Base-by-base conservation (phyloP, 64 coral and sea anemone genomes). In the Stichodactyla mertensii region DNA sequence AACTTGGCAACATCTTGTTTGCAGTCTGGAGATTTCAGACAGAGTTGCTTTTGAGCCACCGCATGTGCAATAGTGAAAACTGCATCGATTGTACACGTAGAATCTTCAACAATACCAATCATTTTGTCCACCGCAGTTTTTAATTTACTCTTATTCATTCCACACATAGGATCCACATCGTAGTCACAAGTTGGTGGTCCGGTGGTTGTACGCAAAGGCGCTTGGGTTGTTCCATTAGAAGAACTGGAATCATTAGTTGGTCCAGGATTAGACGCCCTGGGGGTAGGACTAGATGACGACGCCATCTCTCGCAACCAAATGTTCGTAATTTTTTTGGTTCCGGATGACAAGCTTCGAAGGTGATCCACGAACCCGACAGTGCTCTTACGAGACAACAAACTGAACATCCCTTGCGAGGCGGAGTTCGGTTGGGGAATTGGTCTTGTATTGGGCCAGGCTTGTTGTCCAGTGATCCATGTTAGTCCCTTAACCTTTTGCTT, bases 381-480 rank as follows among this genome's bases (percentile, higher is more conserved):
- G 27, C 54, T 85, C 23, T 36, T 55, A 64, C 60, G 83, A 0
- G 83, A 27, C 56, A 88, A 88, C 3, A 97, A 55, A 52, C 64
- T 90, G 52, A 97, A 93, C 94, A 97, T 97, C 16, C 94, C 94
- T 64, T 92, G 91, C 12, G 94, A 91, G 24, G 91, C 94, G 9
- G 77, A 89, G 57, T 93, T 92, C n/a, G 91, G 84, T 51, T 79
- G 85, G 56, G 84, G 74, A 82, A 97, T 79, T 10, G 45, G 81
- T 15, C 69, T 87, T 5, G 88, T 87, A 36, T 92, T 80, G 52
- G 91, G 89, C 94, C 91, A 97, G 10, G 91, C 93, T 15, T 61
- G 59, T 86, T 97, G 88, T 4, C 91, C 92, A 9, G 71, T 77
- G 6, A 97, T 61, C 94, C 94, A 97, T 16, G 88, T 97, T 24